Conservation (phyloP, 1,140 invertebrate genomes). For the Drosophila eugracilis region DNA sequence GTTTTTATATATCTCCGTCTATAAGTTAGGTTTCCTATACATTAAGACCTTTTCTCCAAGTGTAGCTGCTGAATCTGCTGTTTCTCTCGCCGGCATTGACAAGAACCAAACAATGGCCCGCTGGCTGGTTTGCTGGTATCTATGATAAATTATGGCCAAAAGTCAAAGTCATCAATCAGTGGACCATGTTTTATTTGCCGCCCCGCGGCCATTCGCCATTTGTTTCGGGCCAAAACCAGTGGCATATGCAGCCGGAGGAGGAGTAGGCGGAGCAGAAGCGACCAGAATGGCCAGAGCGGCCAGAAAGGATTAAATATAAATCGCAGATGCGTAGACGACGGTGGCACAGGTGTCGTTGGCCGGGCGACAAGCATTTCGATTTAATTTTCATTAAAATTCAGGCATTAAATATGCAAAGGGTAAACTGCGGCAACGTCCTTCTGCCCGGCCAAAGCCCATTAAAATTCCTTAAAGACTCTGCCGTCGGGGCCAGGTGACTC, state of each 20-base stretch:
- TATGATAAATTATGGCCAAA: constrained; percentile 83
- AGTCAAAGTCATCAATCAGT: constrained; percentile 82
- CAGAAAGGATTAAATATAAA: constrained; percentile 73
- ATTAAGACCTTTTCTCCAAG: background rate
- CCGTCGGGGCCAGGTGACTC: constrained; percentile 51
- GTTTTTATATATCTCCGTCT: too few relatives aligned
- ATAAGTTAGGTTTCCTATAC: too few relatives aligned
- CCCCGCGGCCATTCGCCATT: constrained; percentile 69
- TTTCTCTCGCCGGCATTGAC: constrained; percentile 53
- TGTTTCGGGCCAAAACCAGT: constrained; percentile 25
- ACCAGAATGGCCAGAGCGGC: constrained; percentile 7
- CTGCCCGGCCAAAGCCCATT: constrained; percentile 61
- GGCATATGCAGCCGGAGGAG: constrained; percentile 28
- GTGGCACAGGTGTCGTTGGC: constrained; percentile 61
- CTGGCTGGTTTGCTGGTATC: constrained; percentile 57
- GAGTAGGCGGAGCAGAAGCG: background rate
- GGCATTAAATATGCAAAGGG: constrained; percentile 80
- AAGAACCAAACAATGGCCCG: constrained; percentile 53
- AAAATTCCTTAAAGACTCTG: constrained; percentile 79
- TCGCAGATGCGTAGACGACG: constrained; percentile 57
- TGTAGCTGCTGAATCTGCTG: constrained; percentile 31
- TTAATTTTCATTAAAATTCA: constrained; percentile 84
- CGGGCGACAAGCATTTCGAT: constrained; percentile 71
- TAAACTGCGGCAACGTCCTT: constrained; percentile 64
- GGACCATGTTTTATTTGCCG: constrained; percentile 76